Percentiles rank a stretch among this genome's conserved stretches.
phyloP scores from a whole-genome alignment of 2,797 vertebrate species.

The Clarias pachynema region DNA sequence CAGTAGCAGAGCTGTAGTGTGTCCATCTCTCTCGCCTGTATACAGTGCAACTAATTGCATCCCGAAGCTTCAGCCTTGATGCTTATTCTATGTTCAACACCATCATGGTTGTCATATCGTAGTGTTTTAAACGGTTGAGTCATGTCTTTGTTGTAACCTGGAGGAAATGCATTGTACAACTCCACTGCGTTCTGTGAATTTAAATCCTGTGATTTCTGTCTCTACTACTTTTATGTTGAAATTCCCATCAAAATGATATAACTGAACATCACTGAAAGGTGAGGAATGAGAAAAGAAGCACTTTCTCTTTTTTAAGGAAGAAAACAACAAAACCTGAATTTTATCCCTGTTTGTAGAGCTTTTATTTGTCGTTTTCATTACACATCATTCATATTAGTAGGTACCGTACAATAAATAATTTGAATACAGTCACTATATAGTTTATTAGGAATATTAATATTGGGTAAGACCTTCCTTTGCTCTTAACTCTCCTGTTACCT shows the following conservation, averaged over 20 bases:
- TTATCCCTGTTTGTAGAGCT: background rate
- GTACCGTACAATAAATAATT: no score
- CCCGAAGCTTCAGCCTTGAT: background rate
- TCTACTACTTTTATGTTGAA: background rate
- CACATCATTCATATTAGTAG: no score
- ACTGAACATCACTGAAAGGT: background rate
- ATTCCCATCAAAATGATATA: background rate
- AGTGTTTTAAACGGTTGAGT: no score
- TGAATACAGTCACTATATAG: no score
- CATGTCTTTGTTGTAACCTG: background rate
- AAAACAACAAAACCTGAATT: no score
- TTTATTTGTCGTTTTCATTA: background rate
- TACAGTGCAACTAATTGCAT: background rate
- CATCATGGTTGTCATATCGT: background rate
- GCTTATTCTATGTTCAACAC: background rate
- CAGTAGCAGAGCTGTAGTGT: background rate
- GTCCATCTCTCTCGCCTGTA: background rate
- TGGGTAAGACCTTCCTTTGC: no score
- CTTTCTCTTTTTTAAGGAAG: background rate
- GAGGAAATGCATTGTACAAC: background rate
- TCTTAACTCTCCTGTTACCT: no score
- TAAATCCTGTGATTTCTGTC: background rate
- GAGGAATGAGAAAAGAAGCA: background rate
- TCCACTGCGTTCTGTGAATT: background rate
- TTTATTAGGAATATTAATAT: no score